Conservation (phyloP, 35 echinoderm and acorn worm species). For the Heliocidaris tuberculata region DNA sequence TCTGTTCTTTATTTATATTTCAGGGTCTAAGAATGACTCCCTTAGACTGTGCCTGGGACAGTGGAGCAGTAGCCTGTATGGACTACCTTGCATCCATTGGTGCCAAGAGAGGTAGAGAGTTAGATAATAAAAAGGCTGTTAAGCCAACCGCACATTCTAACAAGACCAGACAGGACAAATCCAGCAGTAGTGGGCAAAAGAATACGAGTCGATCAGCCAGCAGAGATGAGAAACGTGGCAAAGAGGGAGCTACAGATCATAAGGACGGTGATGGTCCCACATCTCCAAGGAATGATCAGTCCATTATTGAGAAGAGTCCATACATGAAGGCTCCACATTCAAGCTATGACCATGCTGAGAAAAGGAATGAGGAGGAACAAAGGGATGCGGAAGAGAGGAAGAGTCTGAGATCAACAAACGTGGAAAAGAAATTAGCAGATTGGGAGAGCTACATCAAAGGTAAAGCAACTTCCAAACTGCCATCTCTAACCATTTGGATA, state of each 20-base stretch:
- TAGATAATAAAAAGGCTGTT: background rate
- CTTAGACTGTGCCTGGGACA: constrained; percentile 56
- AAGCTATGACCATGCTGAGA: constrained; percentile 3
- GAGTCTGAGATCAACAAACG: background rate
- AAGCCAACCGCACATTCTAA: background rate
- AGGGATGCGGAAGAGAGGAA: constrained; percentile 32
- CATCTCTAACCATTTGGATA: background rate
- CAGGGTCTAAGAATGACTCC: constrained; percentile 44
- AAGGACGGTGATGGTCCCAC: background rate
- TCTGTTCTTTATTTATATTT: background rate
- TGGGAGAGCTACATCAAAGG: constrained; percentile 65
- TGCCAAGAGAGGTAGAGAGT: constrained; percentile 41
- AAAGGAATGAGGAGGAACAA: background rate
- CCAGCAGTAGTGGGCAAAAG: too few species aligned
- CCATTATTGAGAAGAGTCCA: constrained; percentile 19
- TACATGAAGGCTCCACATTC: constrained; percentile 22
- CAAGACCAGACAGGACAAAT: background rate
- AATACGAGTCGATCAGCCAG: background rate
- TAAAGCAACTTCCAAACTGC: background rate
- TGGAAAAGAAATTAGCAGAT: constrained; percentile 52
- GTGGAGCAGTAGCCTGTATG: constrained; percentile 5
- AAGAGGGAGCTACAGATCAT: background rate
- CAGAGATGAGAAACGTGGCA: background rate
- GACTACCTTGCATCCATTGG: constrained; percentile 51
- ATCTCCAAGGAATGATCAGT: background rate